Evolutionary conservation across 2,113 vertebrate genomes (phyloP), one percentile per base, ranked within the genome.

Genomic region (Urocitellus parryii): DNA sequence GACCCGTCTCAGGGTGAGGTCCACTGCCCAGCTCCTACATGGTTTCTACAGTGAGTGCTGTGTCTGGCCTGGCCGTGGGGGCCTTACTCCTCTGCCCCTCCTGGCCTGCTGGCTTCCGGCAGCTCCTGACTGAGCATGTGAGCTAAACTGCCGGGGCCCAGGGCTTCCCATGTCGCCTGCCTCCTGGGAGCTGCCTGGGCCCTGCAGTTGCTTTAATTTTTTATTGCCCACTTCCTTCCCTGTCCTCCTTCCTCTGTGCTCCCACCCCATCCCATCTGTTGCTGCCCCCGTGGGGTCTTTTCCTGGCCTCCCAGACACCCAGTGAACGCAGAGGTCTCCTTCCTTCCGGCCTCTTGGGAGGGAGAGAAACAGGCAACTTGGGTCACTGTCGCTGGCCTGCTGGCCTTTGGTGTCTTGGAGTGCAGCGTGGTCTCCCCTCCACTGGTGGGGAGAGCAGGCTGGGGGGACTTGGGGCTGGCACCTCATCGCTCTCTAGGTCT

Each of bases 141-240:
- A 90, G 85, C 95, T n/a, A 79, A 68, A 34, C 53, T 1, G 0
- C 29, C 3, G 2, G 17, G 6, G 90, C 94, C 88, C 82, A 61
- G 82, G 76, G 76, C 45, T 94, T 96, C 42, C 16, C 88, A 58
- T 90, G 56, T 90, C 1, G 4, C 79, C 88, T 73, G 89, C 80
- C 84, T 83, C 82, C 83, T 92, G 96, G 94, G 79, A 83, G 29
- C 96, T 1, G 0, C 51, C 84, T 61, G 12, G 53, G 85, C 53
- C 80, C 73, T 0, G 2, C 29, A 80, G 68, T 0, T 4, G 87
- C 91, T 90, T 72, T 94, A 32, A 27, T 81, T 91, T 94, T 94
- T 96, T 93, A 93, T 83, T 74, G 73, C 39, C 58, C 58, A 95
- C 95, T 96, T 97, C 88, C 92, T 95, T 53, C 37, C 51, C 14